Evolutionary conservation across 2,113 vertebrate species (phyloP), one percentile per base, ranked within the genome.

Genomic region (Hippocampus abdominalis): DNA sequence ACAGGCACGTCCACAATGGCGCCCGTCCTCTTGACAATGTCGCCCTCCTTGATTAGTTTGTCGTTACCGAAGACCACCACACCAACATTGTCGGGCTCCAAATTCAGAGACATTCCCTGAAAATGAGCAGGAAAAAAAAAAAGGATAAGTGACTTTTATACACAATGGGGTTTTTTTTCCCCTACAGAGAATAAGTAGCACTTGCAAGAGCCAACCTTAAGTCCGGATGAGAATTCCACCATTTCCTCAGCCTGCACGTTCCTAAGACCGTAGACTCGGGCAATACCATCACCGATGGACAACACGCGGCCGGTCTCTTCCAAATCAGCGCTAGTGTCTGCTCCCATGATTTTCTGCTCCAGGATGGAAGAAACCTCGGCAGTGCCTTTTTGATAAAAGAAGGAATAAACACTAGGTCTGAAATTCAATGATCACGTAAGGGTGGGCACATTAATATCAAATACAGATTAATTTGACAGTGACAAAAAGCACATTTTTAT

Each of bases 161-260:
- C 0, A 20, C 42, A 2, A 64, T 9, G n/a, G n/a, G n/a, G 5
- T 39, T 36, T 44, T 44, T 4, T 23, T 15, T n/a, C 1, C 15
- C 49, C 49, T 63, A 16, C 27, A 42, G 18, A 53, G 44, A 42
- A 9, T n/a, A n/a, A 12, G 1, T 1, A 46, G 23, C n/a, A 27
- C 16, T 13, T 16, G 2, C 3, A 44, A 25, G 15, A 16, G 7
- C 67, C 84, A 76, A 95, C 97, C 94, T 98, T 99, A 68, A 99
- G 89, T 1, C 97, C 97, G 27, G 97, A 99, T 25, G 97, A 99
- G 88, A 99, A 99, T 67, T 99, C 97, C 87, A 99, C 97, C 97
- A 99, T 99, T 92, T 99, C 97, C 79, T 98, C 97, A 8, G 96
- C 96, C 81, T 98, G 96, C 62, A 99, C 96, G 69, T 99, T 98